Evolutionary conservation across 2,113 vertebrate species (phyloP).

Genomic region (Oryzias javanicus): DNA sequence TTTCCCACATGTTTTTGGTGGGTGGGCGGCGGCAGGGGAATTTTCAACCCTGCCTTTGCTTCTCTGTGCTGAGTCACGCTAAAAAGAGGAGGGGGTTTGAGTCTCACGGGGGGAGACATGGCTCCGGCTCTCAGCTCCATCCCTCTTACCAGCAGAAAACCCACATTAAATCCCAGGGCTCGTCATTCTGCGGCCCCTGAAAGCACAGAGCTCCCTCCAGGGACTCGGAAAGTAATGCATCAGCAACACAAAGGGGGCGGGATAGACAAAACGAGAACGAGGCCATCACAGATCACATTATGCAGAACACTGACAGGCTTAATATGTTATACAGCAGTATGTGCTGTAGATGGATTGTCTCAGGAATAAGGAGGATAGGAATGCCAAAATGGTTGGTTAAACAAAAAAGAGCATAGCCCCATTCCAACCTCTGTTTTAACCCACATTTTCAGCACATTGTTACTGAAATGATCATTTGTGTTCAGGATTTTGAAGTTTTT

Average conservation of each 20-base stretch:
- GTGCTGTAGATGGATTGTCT: conserved; percentile 17
- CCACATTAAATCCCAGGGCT: conserved; percentile 42
- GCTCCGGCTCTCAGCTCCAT: conserved; percentile 27
- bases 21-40: conserved; percentile 57
- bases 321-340: conserved; percentile 6
- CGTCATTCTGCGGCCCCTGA: conserved; percentile 28
- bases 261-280: conserved; percentile 16
- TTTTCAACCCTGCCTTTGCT: conserved; percentile 72
- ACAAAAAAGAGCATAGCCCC: conserved; percentile 4
- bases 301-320: conserved; percentile 13
- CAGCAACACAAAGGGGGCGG: conserved; percentile 17
- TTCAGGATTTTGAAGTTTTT: too few relatives aligned
- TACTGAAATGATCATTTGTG: too few relatives aligned
- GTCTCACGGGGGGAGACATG: conserved; percentile 36
- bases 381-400: conserved; percentile 11
- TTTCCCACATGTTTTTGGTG: conserved; percentile 69
- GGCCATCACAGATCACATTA: conserved; percentile 19
- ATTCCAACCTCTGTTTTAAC: not conserved
- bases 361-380: conserved; percentile 2
- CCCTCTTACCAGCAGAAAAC: conserved; percentile 34
- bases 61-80: conserved; percentile 53
- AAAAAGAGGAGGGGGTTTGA: not conserved
- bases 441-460: too few relatives aligned
- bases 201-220: conserved; percentile 39
- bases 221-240: conserved; percentile 24